A percentile compares a stretch with the other conserved stretches of the same genome.
Evolutionary conservation across 2,888 invertebrate species (phyloP).

Genomic region (Ochropleura plecta): DNA sequence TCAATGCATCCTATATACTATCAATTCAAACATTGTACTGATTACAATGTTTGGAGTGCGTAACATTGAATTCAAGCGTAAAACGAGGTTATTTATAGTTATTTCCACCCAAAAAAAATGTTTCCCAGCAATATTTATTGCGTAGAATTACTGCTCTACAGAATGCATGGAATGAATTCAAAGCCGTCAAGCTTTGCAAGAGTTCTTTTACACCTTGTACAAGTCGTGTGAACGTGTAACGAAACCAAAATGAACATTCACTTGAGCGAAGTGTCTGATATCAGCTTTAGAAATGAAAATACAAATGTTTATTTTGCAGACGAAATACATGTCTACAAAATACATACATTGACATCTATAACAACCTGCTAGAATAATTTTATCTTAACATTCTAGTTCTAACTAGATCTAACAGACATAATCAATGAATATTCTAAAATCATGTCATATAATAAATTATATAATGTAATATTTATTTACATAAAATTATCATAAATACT

Average conservation of each 20-base stretch:
- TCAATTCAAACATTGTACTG: too few relatives aligned
- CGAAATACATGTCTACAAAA: background rate
- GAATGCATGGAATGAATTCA: too few relatives aligned
- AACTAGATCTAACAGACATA: background rate
- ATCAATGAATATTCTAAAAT: background rate
- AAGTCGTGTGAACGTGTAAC: background rate
- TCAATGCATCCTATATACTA: too few relatives aligned
- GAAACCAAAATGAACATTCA: background rate
- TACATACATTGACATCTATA: background rate
- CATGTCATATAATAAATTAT: too few relatives aligned
- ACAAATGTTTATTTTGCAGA: background rate
- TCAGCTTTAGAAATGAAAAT: background rate
- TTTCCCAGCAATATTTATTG: too few relatives aligned
- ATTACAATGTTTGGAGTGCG: too few relatives aligned
- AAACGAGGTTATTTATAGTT: too few relatives aligned
- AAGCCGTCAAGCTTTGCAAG: too few relatives aligned
- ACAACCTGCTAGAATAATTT: background rate
- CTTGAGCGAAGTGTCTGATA: background rate
- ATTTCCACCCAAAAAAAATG: too few relatives aligned
- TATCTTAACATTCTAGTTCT: background rate
- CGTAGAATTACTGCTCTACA: too few relatives aligned
- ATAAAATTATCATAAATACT: conserved; percentile 1
- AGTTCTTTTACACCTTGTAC: too few relatives aligned
- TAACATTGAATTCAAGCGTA: too few relatives aligned
- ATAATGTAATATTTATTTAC: conserved; percentile 6